Evolutionary conservation across 2,113 vertebrate genomes (phyloP).

Genomic region (Pelusios castaneus): DNA sequence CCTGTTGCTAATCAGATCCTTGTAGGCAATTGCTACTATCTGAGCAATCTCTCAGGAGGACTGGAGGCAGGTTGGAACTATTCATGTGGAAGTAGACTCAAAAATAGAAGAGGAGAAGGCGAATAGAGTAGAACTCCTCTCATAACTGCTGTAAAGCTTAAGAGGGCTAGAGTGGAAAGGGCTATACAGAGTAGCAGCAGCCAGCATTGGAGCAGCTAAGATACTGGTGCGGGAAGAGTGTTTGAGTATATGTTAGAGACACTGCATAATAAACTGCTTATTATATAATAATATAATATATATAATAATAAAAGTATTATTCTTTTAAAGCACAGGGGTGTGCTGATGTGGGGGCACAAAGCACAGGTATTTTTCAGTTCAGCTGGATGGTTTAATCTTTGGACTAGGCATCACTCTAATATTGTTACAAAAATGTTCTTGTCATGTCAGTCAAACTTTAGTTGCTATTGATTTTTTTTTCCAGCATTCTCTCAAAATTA

Average conservation of each 20-base stretch:
- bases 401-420: not conserved
- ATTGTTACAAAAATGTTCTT: not conserved
- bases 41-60: not conserved
- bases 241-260: not conserved
- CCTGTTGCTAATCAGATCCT: not conserved
- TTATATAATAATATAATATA: too few species aligned
- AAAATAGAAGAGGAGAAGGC: not conserved
- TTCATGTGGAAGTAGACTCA: not conserved
- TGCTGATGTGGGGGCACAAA: not conserved
- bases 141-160: not conserved
- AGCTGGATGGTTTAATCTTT: not conserved
- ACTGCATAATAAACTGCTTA: not conserved
- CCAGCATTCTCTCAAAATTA: not conserved
- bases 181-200: too few species aligned
- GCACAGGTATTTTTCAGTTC: not conserved
- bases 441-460: not conserved
- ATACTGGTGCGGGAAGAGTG: not conserved
- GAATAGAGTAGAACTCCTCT: not conserved
- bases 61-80: not conserved
- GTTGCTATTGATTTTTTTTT: not conserved
- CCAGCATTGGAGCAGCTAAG: not conserved
- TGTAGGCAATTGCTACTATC: not conserved
- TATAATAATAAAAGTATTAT: not conserved
- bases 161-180: not conserved
- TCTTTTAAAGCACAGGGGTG: not conserved